A percentile compares a stretch with the other conserved stretches of the same genome.
Conservation (phyloP, 2,888 invertebrate genomes). For the Clivina fossor region DNA sequence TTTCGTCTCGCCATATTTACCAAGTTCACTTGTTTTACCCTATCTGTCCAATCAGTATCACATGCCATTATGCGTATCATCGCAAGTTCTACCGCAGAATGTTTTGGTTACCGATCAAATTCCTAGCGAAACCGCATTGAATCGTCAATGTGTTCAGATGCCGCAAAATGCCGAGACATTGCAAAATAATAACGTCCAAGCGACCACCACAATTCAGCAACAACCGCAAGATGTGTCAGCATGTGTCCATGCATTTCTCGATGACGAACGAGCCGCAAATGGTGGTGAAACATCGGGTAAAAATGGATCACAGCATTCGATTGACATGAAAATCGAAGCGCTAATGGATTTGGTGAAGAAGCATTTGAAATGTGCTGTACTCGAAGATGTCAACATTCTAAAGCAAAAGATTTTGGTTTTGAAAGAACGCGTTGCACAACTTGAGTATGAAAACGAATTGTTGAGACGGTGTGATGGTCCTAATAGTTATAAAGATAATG, state of each 20-base stretch:
- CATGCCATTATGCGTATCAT: constrained; percentile 38
- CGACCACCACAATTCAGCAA: constrained; percentile 46
- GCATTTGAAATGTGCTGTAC: constrained; percentile 76
- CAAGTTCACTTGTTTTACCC: background rate
- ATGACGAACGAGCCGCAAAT: constrained; percentile 45
- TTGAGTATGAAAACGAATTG: constrained; percentile 71
- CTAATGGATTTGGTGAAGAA: constrained; percentile 79
- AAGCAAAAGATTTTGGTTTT: constrained; percentile 74
- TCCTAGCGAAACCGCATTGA: background rate
- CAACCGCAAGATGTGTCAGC: constrained; percentile 51
- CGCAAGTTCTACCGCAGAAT: constrained; percentile 45
- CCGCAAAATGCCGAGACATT: background rate
- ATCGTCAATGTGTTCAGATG: background rate
- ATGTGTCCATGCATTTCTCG: constrained; percentile 49
- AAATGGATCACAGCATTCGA: constrained; percentile 57
- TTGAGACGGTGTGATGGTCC: constrained; percentile 52
- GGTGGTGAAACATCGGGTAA: constrained; percentile 40
- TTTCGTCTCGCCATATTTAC: background rate
- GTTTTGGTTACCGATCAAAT: background rate
- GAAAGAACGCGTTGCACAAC: constrained; percentile 67
- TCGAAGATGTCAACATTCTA: constrained; percentile 75
- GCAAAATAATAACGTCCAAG: background rate
- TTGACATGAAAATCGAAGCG: constrained; percentile 80
- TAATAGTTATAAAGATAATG: constrained; percentile 10
- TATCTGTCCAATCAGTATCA: background rate